Evolutionary conservation across 2,113 vertebrate genomes (phyloP).

Genomic region (Vulpes ferrilata): DNA sequence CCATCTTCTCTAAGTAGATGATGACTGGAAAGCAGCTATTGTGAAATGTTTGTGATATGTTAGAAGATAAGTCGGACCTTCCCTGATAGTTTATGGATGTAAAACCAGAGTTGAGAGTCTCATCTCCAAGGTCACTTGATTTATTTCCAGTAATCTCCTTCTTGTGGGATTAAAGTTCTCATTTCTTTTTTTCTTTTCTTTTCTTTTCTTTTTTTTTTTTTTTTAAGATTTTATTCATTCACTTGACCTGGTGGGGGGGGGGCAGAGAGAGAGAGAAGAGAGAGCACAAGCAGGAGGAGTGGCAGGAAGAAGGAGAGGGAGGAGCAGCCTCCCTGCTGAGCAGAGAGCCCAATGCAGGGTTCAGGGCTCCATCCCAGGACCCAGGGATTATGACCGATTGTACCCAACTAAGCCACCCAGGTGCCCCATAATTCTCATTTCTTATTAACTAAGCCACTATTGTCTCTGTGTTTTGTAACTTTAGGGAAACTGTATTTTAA

Average conservation of each 20-base stretch:
- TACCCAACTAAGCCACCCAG: no score
- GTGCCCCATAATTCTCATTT: background rate
- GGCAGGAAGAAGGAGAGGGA: no score
- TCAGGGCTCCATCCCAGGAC: no score
- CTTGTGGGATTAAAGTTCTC: background rate
- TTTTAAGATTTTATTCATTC: no score
- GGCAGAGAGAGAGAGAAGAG: no score
- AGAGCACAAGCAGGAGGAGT: no score
- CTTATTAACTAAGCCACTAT: background rate
- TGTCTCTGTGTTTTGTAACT: background rate
- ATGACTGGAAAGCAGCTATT: background rate
- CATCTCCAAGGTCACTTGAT: background rate
- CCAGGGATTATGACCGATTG: no score
- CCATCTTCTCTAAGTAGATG: background rate
- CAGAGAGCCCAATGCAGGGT: no score
- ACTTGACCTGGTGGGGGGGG: no score
- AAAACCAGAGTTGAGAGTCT: background rate
- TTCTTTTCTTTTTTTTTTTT: no score
- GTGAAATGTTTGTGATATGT: background rate
- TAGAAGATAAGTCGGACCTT: background rate
- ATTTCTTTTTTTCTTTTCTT: background rate
- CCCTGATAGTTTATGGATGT: background rate
- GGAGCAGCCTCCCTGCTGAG: no score
- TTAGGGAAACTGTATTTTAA: background rate
- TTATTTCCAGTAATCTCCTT: background rate